Evolutionary conservation across 2,888 invertebrate genomes (phyloP), one percentile per base, ranked within the genome.

Genomic region (Stenoptilia bipunctidactyla): DNA sequence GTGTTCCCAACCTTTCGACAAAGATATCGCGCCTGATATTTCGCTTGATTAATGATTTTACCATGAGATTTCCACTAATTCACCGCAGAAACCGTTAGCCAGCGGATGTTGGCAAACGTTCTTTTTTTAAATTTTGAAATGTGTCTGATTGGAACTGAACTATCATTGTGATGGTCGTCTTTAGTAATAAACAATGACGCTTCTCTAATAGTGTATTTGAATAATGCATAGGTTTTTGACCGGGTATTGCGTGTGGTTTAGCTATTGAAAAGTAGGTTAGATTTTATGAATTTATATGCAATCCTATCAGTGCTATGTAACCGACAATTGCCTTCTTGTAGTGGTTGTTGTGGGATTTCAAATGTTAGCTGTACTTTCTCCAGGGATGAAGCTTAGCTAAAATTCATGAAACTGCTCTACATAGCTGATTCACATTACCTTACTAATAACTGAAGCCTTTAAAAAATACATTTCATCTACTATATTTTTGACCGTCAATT

Each of bases 1-100:
- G 77, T 79, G 55, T 72, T 71, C 63, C 73, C 55, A 63, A 65
- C 62, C 45, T 13, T 15, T 47, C 42, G 48, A 20, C 20, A 20
- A 3, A n/a, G 3, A 20, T 9, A 30, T 30, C 12, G 30, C 30
- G 5, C 5, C 25, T 60, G 66, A 68, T 73, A 70, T 62, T 66
- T 60, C 64, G 63, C 59, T 60, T 70, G 73, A 75, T 77, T 76
- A 70, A 79, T 76, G 73, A 75, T 74, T 71, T 74, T 69, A 71
- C 69, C 70, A 73, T 71, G 66, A 67, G 72, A 76, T 75, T 74
- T 69, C 67, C 54, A 54, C 57, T 60, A 60, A 64, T 35, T 40
- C 39, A 27, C 34, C 38, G 13, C 27, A 13, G 40, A n/a, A 43
- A 43, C 38, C 9, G 36, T 39, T 9, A 15, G 38, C 13, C 3